Percentiles rank a stretch among this genome's conserved stretches.
phyloP scores from a whole-genome alignment of 2,797 vertebrate genomes.

The Gadopsis marmoratus region DNA sequence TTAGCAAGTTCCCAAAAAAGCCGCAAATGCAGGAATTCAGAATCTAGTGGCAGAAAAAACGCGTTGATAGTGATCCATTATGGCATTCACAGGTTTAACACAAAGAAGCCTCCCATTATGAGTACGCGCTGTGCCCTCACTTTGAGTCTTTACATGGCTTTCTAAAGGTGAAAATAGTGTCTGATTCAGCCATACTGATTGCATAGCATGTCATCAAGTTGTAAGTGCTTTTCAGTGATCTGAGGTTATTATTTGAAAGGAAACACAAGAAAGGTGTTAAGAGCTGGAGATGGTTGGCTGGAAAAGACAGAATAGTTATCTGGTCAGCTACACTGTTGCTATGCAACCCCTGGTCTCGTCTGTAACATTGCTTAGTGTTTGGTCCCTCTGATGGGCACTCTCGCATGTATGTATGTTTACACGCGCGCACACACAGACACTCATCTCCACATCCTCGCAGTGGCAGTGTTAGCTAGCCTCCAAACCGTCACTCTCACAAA shows the following conservation, averaged over 20 bases:
- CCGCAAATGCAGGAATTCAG: conserved; percentile 14
- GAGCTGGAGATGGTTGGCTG: conserved; percentile 70
- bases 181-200: conserved; percentile 41
- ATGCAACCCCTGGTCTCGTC: conserved; percentile 84
- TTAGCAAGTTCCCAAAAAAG: conserved; percentile 17
- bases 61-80: conserved; percentile 9
- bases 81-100: conserved; percentile 32
- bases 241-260: conserved; percentile 59
- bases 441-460: conserved; percentile 50
- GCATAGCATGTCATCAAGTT: conserved; percentile 49
- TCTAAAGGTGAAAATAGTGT: conserved; percentile 45
- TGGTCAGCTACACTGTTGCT: conserved; percentile 87
- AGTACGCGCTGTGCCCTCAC: conserved; percentile 19
- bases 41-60: conserved; percentile 6
- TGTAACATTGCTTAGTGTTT: conserved; percentile 72
- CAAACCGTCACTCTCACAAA: conserved; percentile 44
- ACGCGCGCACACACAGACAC: conserved; percentile 30
- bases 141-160: conserved; percentile 41
- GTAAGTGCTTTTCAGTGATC: conserved; percentile 54
- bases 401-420: conserved; percentile 46
- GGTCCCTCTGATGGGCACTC: conserved; percentile 71
- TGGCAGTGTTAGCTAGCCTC: conserved; percentile 54
- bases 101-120: not conserved
- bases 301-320: conserved; percentile 77
- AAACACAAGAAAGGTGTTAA: conserved; percentile 70